Evolutionary conservation across 2,888 invertebrate genomes (phyloP).

Genomic region (Lobophora halterata): DNA sequence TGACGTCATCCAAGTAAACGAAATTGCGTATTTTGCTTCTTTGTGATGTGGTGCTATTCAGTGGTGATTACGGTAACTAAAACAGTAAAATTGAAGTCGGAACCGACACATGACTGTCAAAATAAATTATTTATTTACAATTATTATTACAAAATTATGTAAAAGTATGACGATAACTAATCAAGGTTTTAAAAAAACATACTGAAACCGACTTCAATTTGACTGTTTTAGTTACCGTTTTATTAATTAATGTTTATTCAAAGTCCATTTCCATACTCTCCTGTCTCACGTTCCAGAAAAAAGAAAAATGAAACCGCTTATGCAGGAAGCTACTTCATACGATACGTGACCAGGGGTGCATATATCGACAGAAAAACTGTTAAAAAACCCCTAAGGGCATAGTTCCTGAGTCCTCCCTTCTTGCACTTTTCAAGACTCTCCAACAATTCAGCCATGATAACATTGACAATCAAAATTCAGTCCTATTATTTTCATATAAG

Average conservation of each 20-base stretch:
- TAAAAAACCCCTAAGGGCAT: constrained; percentile 69
- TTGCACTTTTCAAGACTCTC: constrained; percentile 24
- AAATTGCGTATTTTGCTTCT: no score
- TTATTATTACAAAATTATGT: no score
- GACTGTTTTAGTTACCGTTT: no score
- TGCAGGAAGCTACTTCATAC: constrained; percentile 75
- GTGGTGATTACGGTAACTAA: no score
- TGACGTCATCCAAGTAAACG: no score
- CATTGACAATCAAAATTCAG: constrained; percentile 3
- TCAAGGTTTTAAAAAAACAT: no score
- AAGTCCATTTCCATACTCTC: constrained; percentile 35
- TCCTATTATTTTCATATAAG: background rate
- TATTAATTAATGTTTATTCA: background rate
- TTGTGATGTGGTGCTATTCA: no score
- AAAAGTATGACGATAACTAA: no score
- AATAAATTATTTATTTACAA: no score
- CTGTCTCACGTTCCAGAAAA: constrained; percentile 32
- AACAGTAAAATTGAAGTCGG: no score
- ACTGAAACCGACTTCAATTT: no score
- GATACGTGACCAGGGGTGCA: constrained; percentile 77
- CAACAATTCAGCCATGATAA: constrained; percentile 18
- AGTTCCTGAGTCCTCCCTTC: constrained; percentile 24
- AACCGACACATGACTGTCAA: no score
- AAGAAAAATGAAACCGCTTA: constrained; percentile 75
- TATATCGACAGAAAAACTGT: constrained; percentile 68